A percentile compares a stretch with the other conserved stretches of the same genome.
Evolutionary conservation across 2,888 invertebrate species (phyloP).

Genomic region (Encarsia formosa): DNA sequence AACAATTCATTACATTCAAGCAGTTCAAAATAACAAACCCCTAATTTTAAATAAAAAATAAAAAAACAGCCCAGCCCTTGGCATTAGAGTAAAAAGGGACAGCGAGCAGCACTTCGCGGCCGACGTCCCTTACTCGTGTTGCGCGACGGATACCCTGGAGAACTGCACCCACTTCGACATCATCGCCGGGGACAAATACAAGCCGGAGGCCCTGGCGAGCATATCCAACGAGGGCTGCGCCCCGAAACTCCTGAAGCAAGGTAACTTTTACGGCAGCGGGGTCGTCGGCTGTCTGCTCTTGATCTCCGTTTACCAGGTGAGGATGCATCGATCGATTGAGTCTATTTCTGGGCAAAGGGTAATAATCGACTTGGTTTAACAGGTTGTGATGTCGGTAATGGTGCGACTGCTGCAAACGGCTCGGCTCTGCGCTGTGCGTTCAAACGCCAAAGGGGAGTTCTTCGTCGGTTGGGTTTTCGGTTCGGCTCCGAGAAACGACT

Average conservation of each 20-base stretch:
- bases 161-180: conserved; percentile 62
- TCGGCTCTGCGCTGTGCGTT: conserved; percentile 24
- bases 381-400: conserved; percentile 30
- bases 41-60: not conserved
- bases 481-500: too few relatives aligned
- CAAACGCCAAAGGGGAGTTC: conserved; percentile 14
- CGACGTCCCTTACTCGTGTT: conserved; percentile 64
- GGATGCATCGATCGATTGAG: not conserved
- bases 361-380: not conserved
- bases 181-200: conserved; percentile 57
- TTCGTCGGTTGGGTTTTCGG: conserved; percentile 31
- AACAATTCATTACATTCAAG: not conserved
- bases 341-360: not conserved
- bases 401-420: conserved; percentile 33
- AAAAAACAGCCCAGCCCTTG: not conserved
- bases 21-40: not conserved
- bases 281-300: conserved; percentile 27
- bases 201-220: conserved; percentile 47
- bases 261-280: conserved; percentile 14
- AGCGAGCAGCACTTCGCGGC: not conserved
- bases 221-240: conserved; percentile 29
- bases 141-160: conserved; percentile 55
- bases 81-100: not conserved
- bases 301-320: conserved; percentile 32
- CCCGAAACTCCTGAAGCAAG: conserved; percentile 19